Percentiles rank a stretch among this genome's conserved stretches.
Evolutionary conservation across 2,797 vertebrate genomes (phyloP).

Genomic region (Oreochromis grahami): DNA sequence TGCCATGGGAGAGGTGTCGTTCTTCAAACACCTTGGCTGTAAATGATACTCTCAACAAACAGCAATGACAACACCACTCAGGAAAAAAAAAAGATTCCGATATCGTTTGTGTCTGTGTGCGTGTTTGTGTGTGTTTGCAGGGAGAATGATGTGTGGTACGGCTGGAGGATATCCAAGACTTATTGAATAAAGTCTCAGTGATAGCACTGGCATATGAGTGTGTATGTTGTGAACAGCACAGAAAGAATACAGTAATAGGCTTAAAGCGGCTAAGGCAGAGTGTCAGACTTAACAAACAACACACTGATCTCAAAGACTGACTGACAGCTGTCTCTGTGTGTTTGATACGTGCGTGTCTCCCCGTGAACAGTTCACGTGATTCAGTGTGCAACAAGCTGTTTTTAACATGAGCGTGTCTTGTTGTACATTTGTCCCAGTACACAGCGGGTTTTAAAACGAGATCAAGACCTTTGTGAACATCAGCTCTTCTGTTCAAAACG

Average conservation of each 20-base stretch:
- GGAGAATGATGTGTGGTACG: conserved; percentile 61
- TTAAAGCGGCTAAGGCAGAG: conserved; percentile 57
- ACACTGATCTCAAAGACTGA: conserved; percentile 51
- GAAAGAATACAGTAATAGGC: conserved; percentile 68
- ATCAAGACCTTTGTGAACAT: not conserved
- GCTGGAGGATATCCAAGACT: conserved; percentile 71
- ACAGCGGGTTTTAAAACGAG: not conserved
- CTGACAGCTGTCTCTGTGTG: conserved; percentile 41
- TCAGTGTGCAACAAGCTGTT: conserved; percentile 4
- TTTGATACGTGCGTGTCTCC: not conserved
- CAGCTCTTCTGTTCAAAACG: not conserved
- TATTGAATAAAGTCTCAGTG: conserved; percentile 72
- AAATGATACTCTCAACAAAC: conserved; percentile 93
- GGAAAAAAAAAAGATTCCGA: conserved; percentile 52
- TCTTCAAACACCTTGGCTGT: conserved; percentile 81
- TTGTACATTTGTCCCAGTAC: not conserved
- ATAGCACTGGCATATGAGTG: conserved; percentile 42
- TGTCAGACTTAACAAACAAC: conserved; percentile 59
- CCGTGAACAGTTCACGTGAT: not conserved
- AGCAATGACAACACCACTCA: conserved; percentile 62
- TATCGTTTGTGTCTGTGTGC: conserved; percentile 16
- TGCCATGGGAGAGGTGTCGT: conserved; percentile 79
- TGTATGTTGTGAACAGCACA: conserved; percentile 56
- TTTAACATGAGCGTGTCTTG: not conserved
- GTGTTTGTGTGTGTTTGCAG: conserved; percentile 42